These are phyloP conservation scores for Ctenosaura bakeri DNA, from an alignment of 2,797 vertebrate genomes.

Conservation along the genomic window DNA sequence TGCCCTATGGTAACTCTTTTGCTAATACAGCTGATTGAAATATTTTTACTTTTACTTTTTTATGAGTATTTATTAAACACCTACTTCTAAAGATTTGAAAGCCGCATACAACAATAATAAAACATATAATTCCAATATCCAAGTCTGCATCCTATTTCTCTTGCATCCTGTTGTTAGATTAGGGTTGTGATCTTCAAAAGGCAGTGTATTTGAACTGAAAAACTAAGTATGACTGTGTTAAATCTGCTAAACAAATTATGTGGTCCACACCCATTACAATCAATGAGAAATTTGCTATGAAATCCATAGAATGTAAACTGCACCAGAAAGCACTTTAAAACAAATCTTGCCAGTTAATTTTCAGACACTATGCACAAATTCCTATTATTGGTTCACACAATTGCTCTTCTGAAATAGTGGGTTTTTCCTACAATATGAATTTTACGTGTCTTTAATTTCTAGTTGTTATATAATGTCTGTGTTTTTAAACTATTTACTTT, in stretches of 20 bases:
- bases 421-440: not conserved
- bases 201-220: constrained; percentile 11
- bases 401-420: not conserved
- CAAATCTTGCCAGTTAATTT: not conserved
- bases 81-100: too few relatives aligned
- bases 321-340: not conserved
- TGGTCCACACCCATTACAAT: not conserved
- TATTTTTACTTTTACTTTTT: too few relatives aligned
- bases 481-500: not conserved
- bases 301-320: not conserved
- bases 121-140: too few relatives aligned
- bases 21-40: not conserved
- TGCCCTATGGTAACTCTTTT: not conserved
- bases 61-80: too few relatives aligned
- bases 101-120: too few relatives aligned
- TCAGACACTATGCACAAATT: not conserved
- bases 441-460: not conserved
- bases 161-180: constrained; percentile 1
- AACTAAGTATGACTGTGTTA: not conserved
- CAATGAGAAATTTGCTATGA: not conserved
- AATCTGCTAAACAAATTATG: not conserved
- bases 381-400: not conserved
- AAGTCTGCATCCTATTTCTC: constrained; percentile 17
- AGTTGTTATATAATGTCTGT: constrained; percentile 23
- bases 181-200: accelerated